Base-by-base conservation (phyloP, 2,797 vertebrate genomes). In the Notolabrus celidotus region DNA sequence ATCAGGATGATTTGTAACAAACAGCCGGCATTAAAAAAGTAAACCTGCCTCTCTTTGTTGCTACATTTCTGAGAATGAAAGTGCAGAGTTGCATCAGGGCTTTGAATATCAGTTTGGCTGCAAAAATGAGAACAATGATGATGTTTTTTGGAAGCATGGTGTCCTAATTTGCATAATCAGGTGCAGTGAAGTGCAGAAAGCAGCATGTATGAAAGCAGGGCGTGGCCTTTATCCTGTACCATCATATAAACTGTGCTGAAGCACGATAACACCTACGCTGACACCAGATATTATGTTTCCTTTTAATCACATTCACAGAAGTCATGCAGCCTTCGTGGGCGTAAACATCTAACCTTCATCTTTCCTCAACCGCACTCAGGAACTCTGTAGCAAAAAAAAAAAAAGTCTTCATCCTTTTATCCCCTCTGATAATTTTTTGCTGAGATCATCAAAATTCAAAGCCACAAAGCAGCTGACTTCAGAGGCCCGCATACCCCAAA, bases 391-490 rank as follows among this genome's bases (percentile, higher is more conserved):
- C 49, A 74, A 23, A 68, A 60, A 71, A 70, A 74, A 22, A 68
- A 60, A 71, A 70, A 29, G 64, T 27, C 34, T 55, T 61, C 2
- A 3, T n/a, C 16, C 27, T 25, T 34, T 42, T 46, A 49, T 54
- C 45, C 17, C 12, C 54, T 15, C 50, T 59, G 7, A 54, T 71
- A 0, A 7, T 22, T 85, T 86, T 82, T 83, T 69, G 78, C 83
- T 80, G 82, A 90, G 33, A 2, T 86, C 67, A 74, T 68, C 86
- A 80, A 77, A 81, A 14, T 71, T 70, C 39, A 25, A n/a, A 61
- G 33, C 74, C 71, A 61, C 54, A 1, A 56, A 79, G 52, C 82
- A 73, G 80, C 91, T 87, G 85, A 88, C 84, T 77, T 11, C 2
- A 31, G 77, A 74, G 55, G 71, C 70, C 71, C 7, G 34, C 88